Evolutionary conservation across 2,113 vertebrate species (phyloP).

Genomic region (Anser cygnoides): DNA sequence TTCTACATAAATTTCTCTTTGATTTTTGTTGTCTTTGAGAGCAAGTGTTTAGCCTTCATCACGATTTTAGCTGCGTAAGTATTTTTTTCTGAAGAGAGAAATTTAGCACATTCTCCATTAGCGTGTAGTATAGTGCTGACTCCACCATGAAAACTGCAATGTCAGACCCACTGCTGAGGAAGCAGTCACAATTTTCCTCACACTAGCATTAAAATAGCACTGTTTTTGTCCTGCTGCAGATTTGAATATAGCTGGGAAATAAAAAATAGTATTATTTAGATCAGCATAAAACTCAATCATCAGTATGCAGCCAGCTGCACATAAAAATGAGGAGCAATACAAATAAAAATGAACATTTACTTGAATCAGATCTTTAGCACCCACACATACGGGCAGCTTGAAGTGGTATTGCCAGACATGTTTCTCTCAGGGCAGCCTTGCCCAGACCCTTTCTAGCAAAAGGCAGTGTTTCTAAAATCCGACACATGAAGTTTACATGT

Average conservation of each 20-base stretch:
- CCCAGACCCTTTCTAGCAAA: neutral
- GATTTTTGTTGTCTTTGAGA: slow-evolving; percentile 42
- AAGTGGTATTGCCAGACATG: neutral
- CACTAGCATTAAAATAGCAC: slow-evolving; percentile 29
- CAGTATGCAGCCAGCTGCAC: slow-evolving; percentile 33
- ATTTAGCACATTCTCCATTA: slow-evolving; percentile 24
- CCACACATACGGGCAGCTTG: neutral
- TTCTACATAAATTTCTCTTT: neutral
- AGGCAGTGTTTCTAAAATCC: neutral
- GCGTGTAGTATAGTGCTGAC: neutral
- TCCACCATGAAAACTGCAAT: slow-evolving; percentile 25
- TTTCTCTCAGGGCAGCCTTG: neutral
- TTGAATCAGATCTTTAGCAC: slow-evolving; percentile 24
- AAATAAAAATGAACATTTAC: neutral
- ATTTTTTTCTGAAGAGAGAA: neutral
- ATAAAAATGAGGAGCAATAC: slow-evolving; percentile 17
- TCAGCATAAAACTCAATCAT: slow-evolving; percentile 28
- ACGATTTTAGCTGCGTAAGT: slow-evolving; percentile 20
- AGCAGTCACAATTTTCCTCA: slow-evolving; percentile 20
- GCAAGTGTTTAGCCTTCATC: slow-evolving; percentile 35
- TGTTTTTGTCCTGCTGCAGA: neutral
- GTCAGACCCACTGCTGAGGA: slow-evolving; percentile 21
- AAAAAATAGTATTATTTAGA: slow-evolving; percentile 45
- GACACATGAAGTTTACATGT: neutral
- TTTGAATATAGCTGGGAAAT: slow-evolving; percentile 25